Base-by-base conservation (phyloP, 2,113 vertebrate species). In the Stigmatopora nigra region DNA sequence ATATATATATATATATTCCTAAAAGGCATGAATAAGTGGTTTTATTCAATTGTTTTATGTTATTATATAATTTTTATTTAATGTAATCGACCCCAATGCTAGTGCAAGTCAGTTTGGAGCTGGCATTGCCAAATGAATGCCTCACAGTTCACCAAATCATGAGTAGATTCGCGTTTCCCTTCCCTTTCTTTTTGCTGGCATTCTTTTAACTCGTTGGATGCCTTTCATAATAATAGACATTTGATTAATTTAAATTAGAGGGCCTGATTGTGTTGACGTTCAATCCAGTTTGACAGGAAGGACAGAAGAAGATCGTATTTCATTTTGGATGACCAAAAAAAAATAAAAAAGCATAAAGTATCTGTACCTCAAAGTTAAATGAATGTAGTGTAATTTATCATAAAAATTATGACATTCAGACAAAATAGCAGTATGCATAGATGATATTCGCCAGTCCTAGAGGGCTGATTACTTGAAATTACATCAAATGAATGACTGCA, bases 311-410 rank as follows among this genome's bases (percentile, higher is more conserved):
- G 38, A 41, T 41, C 38, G 9, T 68, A 47, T 56, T 62, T 78
- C 69, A 75, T 60, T 60, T 71, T 46, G 44, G 69, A 41, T 68
- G 71, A n/a, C n/a, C n/a, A n/a, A n/a, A n/a, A n/a, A n/a, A n/a
- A n/a, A n/a, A 79, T 57, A 65, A 72, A 73, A 38, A 75, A 77
- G 75, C 61, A 63, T 49, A 68, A 73, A 78, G 22, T 60, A 10
- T 55, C 63, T 44, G 62, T 62, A 35, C 15, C 49, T 9, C 51
- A 44, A 67, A 73, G 75, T 79, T 55, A 8, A 70, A 76, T 83
- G 61, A 65, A 69, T 75, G 56, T 65, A 68, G 77, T 72, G 9
- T 65, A 71, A 65, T 22, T 65, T 73, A 53, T 36, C 36, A 44
- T 69, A 71, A 16, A 16, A 4, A 8, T 41, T 12, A 45, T 36